Evolutionary conservation across 2,888 invertebrate genomes (phyloP).

Genomic region (Brachypalpus laphriformis): DNA sequence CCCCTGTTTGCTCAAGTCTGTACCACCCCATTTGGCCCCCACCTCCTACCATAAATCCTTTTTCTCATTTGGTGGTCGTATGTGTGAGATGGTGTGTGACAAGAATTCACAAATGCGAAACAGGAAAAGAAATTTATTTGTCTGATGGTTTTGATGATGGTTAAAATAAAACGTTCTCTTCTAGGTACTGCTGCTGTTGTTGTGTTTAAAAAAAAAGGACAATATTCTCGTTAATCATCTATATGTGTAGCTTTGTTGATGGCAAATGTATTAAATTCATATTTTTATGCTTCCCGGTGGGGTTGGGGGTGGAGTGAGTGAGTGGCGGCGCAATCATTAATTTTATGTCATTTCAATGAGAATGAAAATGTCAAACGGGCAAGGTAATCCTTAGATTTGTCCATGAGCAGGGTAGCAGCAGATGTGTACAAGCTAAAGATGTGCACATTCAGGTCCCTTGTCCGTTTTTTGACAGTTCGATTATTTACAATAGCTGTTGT

Average conservation of each 20-base stretch:
- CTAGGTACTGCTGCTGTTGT: slow-evolving; percentile 37
- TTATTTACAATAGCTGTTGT: slow-evolving; percentile 22
- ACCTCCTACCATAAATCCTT: slow-evolving; percentile 51
- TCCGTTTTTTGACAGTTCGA: slow-evolving; percentile 54
- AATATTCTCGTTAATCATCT: slow-evolving; percentile 67
- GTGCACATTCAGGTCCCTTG: slow-evolving; percentile 37
- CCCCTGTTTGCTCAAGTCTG: slow-evolving; percentile 39
- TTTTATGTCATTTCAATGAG: slow-evolving; percentile 60
- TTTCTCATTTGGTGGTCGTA: slow-evolving; percentile 65
- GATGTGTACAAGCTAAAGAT: slow-evolving; percentile 41
- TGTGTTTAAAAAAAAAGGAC: slow-evolving; percentile 36
- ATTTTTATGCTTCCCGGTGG: slow-evolving; percentile 35
- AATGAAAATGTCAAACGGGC: slow-evolving; percentile 58
- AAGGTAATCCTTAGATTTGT: slow-evolving; percentile 58
- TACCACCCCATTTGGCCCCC: neutral
- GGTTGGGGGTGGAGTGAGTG: neutral
- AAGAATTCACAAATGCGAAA: slow-evolving; percentile 72
- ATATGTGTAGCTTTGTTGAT: slow-evolving; percentile 63
- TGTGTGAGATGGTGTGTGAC: slow-evolving; percentile 70
- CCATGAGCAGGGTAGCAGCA: slow-evolving; percentile 51
- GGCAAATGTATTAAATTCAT: slow-evolving; percentile 67
- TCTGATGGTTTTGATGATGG: slow-evolving; percentile 70
- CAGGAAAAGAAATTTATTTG: slow-evolving; percentile 74
- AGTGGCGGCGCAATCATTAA: slow-evolving; percentile 59
- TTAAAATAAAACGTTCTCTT: slow-evolving; percentile 57